phyloP scores from a whole-genome alignment of 2,113 vertebrate species.

The Caracal caracal region DNA sequence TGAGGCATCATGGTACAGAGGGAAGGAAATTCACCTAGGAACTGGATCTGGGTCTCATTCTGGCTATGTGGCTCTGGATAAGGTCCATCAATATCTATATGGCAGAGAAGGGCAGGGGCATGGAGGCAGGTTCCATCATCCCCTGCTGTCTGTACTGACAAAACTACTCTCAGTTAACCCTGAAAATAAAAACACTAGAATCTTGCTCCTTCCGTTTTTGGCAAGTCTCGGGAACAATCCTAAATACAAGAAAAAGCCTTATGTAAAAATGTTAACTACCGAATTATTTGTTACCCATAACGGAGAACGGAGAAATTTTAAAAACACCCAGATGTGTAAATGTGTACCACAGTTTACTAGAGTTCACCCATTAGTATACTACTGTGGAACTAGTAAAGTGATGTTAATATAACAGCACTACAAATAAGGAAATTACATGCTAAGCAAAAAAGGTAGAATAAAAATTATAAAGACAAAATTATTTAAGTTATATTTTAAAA shows the following conservation, averaged over 20 bases:
- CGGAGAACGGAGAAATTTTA: background rate
- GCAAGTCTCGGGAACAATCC: slow-evolving; percentile 22
- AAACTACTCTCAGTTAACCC: slow-evolving; percentile 9
- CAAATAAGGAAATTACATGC: background rate
- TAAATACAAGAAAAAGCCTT: background rate
- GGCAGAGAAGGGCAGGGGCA: background rate
- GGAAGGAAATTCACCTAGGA: background rate
- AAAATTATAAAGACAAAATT: background rate
- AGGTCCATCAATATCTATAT: background rate
- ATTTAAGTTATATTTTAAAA: background rate
- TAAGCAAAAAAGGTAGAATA: background rate
- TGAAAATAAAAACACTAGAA: background rate
- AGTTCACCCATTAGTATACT: background rate
- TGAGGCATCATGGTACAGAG: background rate
- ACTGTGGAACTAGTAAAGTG: slow-evolving; percentile 15
- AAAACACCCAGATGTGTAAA: background rate
- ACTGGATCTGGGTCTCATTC: background rate
- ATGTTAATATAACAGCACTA: background rate
- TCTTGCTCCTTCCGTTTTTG: background rate
- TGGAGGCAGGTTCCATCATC: background rate
- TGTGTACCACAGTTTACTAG: background rate
- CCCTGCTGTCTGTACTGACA: background rate
- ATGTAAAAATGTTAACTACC: background rate
- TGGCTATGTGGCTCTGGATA: background rate
- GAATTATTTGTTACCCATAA: background rate